Evolutionary conservation across 2,113 vertebrate species (phyloP).

Genomic region (Nesoenas mayeri): DNA sequence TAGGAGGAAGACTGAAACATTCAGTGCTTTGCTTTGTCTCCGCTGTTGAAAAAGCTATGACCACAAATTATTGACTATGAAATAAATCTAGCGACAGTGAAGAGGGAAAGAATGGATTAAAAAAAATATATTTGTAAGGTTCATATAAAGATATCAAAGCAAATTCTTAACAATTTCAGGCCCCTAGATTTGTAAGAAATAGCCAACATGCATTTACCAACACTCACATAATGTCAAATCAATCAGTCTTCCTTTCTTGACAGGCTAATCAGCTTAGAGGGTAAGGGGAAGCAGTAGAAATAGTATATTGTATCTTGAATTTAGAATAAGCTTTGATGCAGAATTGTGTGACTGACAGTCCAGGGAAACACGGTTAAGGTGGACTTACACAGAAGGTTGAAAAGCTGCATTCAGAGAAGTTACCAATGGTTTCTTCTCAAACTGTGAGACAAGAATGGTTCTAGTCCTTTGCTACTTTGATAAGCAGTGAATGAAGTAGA

Average conservation of each 20-base stretch:
- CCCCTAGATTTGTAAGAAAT: neutral
- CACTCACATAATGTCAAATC: neutral
- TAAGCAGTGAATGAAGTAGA: neutral
- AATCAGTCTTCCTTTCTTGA: neutral
- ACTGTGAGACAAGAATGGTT: neutral
- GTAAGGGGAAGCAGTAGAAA: neutral
- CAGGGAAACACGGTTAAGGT: neutral
- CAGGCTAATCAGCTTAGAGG: neutral
- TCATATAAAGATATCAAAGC: neutral
- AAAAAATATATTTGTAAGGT: neutral
- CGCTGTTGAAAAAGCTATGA: neutral
- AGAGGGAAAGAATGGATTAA: neutral
- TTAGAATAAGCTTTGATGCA: neutral
- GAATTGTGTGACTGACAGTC: neutral
- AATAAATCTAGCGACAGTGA: neutral
- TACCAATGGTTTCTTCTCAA: neutral
- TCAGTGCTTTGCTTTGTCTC: constrained; percentile 11
- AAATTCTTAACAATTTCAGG: neutral
- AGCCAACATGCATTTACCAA: neutral
- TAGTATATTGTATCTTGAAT: neutral
- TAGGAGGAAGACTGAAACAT: neutral
- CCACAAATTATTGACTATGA: neutral
- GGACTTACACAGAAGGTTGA: neutral
- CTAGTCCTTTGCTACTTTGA: neutral
- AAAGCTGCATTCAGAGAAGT: neutral